Evolutionary conservation across 2,797 vertebrate genomes (phyloP), one percentile per base, ranked within the genome.

Genomic region (Tapirus indicus): DNA sequence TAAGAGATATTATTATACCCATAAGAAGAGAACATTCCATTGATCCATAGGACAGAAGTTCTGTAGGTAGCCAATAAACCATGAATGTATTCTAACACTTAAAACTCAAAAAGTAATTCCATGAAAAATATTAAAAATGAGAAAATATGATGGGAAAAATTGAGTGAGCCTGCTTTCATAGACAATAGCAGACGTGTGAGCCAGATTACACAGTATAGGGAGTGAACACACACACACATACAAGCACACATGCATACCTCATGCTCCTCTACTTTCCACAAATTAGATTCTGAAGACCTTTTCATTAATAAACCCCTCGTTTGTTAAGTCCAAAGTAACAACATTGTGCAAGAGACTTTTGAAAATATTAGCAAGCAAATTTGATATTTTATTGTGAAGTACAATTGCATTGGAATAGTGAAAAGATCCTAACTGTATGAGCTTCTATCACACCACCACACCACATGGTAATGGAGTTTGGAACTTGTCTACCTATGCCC

Each of bases 31-130:
- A 79, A 27, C 54, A 66, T 93, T 79, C 94, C 91, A 95, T 96
- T 98, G 97, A 98, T 97, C 94, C 64, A 54, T 18, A 64, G 74
- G 41, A 96, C 84, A 95, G 84, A 97, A 96, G 75, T 93, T 79
- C 94, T 93, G 5, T 74, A 35, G 62, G 29, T 95, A 83, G 23
- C 77, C 79, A 95, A 77, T 60, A 58, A 90, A 71, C 38, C 58
- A 83, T 71, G 23, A 92, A 86, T 85, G 52, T 10, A 17, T 75
- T 92, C 82, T 38, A 66, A 96, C 77, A 74, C 49, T 82, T 92
- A 95, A 90, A 84, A 95, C 52, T 44, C 32, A 92, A 83, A 93
- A 92, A 44, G 14, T 74, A 90, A 97, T 69, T 17, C 10, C 14
- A 58, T 54, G 38, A 2, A 92, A 98, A 86, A 96, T 58, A 62